Evolutionary conservation across 2,797 vertebrate genomes (phyloP), one percentile per base, ranked within the genome.

Genomic region (Diplodus puntazzo): DNA sequence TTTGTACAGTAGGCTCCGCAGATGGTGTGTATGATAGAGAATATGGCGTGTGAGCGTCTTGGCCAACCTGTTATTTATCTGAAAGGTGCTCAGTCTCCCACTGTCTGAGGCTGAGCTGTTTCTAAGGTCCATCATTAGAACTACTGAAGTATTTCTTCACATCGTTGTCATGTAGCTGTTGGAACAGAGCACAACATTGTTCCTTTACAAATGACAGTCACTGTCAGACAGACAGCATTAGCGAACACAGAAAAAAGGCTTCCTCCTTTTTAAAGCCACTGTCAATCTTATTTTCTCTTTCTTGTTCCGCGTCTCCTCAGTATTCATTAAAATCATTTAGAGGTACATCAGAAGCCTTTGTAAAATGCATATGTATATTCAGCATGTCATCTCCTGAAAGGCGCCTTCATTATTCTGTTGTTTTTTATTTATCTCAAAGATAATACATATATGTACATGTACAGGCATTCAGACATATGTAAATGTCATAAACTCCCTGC

Each of bases 291-390:
- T 94, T 92, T 89, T 88, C 85, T 87, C 93, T 89, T 93, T 94
- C 88, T 89, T 92, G 90, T 95, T 92, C 84, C 82, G 64, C 82
- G 39, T 85, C 91, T 87, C 83, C 90, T 94, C 88, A 85, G 86
- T 92, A 90, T 93, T 95, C 94, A 94, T 95, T 95, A 93, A 93
- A 94, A 90, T 92, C 89, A 92, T 95, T 95, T 95, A 94, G 88
- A 92, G 88, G 90, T 92, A 94, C 94, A 93, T 91, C 89, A 91
- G 89, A 90, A 81, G 92, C 80, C 86, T 88, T 88, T 91, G 92
- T 91, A 88, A 90, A 90, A 94, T 91, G 92, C 87, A 92, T 89
- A 92, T 91, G 89, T 92, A 92, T 92, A 92, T 92, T 89, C 87
- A 79, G 89, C 81, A 57, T 92, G 94, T 94, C 94, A 93, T 87